Conservation (phyloP, 1,140 invertebrate genomes). For the Aphelinus atriplicis region DNA sequence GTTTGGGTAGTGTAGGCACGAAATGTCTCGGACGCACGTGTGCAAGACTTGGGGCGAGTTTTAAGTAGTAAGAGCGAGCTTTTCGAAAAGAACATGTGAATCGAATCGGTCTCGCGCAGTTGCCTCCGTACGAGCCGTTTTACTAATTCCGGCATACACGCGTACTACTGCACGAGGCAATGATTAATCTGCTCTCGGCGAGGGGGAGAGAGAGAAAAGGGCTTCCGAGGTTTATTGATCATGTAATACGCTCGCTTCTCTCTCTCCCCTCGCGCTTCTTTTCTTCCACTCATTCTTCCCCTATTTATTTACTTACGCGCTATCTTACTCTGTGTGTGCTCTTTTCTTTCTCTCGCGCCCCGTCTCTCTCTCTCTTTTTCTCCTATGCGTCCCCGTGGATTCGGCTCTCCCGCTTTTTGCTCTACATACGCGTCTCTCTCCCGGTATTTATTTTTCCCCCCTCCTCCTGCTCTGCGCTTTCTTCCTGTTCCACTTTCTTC, state of each 20-base stretch:
- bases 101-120: too few relatives aligned
- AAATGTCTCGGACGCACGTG: too few relatives aligned
- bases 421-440: not conserved
- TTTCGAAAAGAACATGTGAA: too few relatives aligned
- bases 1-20: too few relatives aligned
- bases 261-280: not conserved
- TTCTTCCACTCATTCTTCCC: slow-evolving; percentile 38
- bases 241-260: slow-evolving; percentile 9
- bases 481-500: not conserved
- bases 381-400: slow-evolving; percentile 3
- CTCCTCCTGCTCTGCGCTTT: not conserved
- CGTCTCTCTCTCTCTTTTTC: slow-evolving; percentile 1
- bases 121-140: not conserved
- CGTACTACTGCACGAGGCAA: slow-evolving; percentile 16
- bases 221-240: slow-evolving; percentile 36
- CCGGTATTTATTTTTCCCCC: slow-evolving; percentile 21
- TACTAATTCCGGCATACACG: slow-evolving; percentile 26
- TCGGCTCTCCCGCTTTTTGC: not conserved
- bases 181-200: slow-evolving; percentile 31
- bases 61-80: too few relatives aligned
- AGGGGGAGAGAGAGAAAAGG: not conserved
- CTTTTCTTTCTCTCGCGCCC: not conserved
- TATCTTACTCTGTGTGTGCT: not conserved
- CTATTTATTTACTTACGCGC: slow-evolving; percentile 36
- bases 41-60: too few relatives aligned